phyloP scores from a whole-genome alignment of 1,140 invertebrate genomes.

The Drosophila nikananu region DNA sequence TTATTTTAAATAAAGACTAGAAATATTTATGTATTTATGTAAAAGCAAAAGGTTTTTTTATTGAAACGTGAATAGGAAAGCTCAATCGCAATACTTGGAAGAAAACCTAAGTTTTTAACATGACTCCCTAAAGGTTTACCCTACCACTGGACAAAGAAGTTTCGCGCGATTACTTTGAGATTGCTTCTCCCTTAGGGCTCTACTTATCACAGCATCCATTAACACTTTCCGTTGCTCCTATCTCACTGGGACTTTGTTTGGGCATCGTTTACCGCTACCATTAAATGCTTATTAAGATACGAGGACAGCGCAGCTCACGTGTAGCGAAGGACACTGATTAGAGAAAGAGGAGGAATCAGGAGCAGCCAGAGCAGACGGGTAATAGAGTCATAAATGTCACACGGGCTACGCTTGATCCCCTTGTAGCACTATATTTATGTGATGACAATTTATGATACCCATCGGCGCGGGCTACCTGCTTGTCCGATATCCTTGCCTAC shows the following conservation, averaged over 20 bases:
- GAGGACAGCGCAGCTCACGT: slow-evolving; percentile 30
- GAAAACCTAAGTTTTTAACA: background rate
- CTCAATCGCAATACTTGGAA: background rate
- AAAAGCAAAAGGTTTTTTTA: background rate
- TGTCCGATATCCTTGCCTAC: slow-evolving; percentile 2
- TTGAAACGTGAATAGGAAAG: background rate
- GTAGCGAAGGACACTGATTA: slow-evolving; percentile 55
- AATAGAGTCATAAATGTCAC: slow-evolving; percentile 82
- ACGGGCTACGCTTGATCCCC: slow-evolving; percentile 29
- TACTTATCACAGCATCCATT: slow-evolving; percentile 53
- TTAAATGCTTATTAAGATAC: slow-evolving; percentile 79
- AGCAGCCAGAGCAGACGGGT: slow-evolving; percentile 44
- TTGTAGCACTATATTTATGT: slow-evolving; percentile 73
- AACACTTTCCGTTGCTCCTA: slow-evolving; percentile 40
- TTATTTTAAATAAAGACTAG: slow-evolving; percentile 61
- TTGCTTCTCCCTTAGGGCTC: background rate
- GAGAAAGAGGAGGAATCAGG: slow-evolving; percentile 1
- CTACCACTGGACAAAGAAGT: background rate
- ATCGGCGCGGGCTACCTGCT: slow-evolving; percentile 53
- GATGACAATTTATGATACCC: slow-evolving; percentile 82
- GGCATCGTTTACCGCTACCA: slow-evolving; percentile 73
- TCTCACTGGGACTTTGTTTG: slow-evolving; percentile 43
- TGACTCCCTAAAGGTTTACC: background rate
- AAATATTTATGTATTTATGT: slow-evolving; percentile 55
- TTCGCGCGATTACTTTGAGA: slow-evolving; percentile 1